Percentiles rank a stretch among this genome's conserved stretches.
Conservation (phyloP, 2,888 invertebrate genomes). For the Cremastobaeus sp. region DNA sequence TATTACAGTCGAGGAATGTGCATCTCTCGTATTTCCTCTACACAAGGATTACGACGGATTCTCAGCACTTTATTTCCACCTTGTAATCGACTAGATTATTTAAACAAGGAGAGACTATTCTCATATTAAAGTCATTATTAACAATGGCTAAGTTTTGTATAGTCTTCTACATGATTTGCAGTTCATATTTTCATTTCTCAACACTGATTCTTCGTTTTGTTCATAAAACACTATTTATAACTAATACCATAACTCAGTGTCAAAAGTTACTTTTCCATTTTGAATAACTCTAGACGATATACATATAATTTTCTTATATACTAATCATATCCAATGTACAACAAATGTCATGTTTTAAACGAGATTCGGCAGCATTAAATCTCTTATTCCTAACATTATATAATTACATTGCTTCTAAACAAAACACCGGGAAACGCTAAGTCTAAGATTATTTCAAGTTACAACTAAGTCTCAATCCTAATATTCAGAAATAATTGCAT, state of each 20-base stretch:
- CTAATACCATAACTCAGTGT: constrained; percentile 25
- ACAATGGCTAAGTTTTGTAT: constrained; percentile 53
- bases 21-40: constrained; percentile 35
- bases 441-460: constrained; percentile 10
- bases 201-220: constrained; percentile 20
- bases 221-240: constrained; percentile 41
- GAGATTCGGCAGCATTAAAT: constrained; percentile 38
- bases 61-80: constrained; percentile 46
- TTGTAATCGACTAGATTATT: constrained; percentile 72
- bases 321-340: constrained; percentile 44
- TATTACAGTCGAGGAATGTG: constrained; percentile 57
- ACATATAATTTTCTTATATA: constrained; percentile 30
- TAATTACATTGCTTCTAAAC: constrained; percentile 25
- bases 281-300: constrained; percentile 36
- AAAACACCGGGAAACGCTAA: constrained; percentile 14
- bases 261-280: constrained; percentile 18
- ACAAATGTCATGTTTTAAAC: constrained; percentile 30
- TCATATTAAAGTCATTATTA: constrained; percentile 65
- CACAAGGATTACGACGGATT: constrained; percentile 48
- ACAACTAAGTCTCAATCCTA: neutral
- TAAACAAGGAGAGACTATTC: constrained; percentile 63
- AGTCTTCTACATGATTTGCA: constrained; percentile 20
- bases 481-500: constrained; percentile 7
- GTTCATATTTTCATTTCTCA: constrained; percentile 30
- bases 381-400: constrained; percentile 8